Evolutionary conservation across 2,888 invertebrate genomes (phyloP).

Genomic region (Pantelozetes paolii): DNA sequence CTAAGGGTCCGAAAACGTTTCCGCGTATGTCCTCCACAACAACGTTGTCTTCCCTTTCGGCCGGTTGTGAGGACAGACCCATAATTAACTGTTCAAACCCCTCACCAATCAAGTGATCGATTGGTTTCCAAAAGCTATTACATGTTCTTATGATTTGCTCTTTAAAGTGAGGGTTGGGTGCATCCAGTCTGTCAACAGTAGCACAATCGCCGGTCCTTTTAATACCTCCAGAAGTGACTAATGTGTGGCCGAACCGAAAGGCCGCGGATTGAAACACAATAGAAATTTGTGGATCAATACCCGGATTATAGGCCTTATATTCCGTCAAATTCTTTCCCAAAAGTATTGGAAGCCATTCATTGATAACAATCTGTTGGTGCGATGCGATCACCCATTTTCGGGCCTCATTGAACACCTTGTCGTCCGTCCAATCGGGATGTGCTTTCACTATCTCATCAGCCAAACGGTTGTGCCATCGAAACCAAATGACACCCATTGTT

Average conservation of each 20-base stretch:
- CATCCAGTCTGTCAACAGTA: background rate
- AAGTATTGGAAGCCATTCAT: conserved; percentile 58
- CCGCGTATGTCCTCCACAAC: conserved; percentile 61
- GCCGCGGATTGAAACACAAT: conserved; percentile 62
- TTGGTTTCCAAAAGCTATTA: conserved; percentile 58
- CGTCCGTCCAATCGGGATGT: conserved; percentile 55
- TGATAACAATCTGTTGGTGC: conserved; percentile 56
- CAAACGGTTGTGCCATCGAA: conserved; percentile 59
- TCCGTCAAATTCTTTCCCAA: conserved; percentile 51
- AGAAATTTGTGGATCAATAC: conserved; percentile 60
- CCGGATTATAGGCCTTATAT: conserved; percentile 57
- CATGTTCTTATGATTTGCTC: conserved; percentile 55
- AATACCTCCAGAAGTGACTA: conserved; percentile 60
- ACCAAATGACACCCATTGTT: conserved; percentile 59
- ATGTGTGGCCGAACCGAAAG: conserved; percentile 61
- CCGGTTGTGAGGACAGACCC: conserved; percentile 59
- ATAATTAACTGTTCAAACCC: conserved; percentile 56
- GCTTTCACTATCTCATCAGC: conserved; percentile 53
- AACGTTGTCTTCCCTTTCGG: conserved; percentile 59
- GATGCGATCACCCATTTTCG: conserved; percentile 60
- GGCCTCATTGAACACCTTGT: conserved; percentile 59
- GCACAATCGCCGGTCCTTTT: conserved; percentile 35
- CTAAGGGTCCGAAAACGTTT: conserved; percentile 59
- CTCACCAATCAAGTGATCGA: background rate
- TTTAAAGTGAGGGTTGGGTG: background rate